Percentiles rank a stretch among this genome's conserved stretches.
These are phyloP conservation scores for Semicossyphus pulcher DNA, from an alignment of 2,113 vertebrate genomes.

Conservation along the genomic window DNA sequence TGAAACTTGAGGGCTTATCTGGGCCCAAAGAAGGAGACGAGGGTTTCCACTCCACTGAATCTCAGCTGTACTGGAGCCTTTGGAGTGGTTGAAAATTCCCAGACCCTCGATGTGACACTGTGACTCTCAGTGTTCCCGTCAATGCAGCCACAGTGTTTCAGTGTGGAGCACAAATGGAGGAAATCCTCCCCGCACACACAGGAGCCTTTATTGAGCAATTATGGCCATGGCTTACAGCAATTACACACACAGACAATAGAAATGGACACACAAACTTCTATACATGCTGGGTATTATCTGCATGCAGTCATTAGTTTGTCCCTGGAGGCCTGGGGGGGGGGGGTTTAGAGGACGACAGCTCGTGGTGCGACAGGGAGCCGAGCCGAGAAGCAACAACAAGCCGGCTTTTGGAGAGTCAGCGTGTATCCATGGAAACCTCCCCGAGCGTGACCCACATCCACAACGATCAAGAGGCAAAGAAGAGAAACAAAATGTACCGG, in stretches of 20 bases:
- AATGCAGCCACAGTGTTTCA: conserved; percentile 37
- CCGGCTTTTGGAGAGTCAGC: conserved; percentile 57
- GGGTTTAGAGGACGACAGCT: conserved; percentile 4
- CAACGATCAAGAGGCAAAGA: conserved; percentile 53
- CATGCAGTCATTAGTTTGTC: conserved; percentile 5
- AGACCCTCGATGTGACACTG: conserved; percentile 33
- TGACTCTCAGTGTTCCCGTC: conserved; percentile 48
- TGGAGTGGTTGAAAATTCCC: conserved; percentile 4
- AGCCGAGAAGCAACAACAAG: conserved; percentile 32
- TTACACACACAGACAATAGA: conserved; percentile 22
- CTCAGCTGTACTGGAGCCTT: neutral
- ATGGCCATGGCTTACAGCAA: conserved; percentile 41
- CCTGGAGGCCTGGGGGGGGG: neutral
- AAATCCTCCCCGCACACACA: conserved; percentile 57
- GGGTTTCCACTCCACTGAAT: neutral
- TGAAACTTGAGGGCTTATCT: neutral
- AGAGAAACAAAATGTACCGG: conserved; percentile 62
- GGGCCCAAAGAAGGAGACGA: neutral
- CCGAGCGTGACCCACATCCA: conserved; percentile 70
- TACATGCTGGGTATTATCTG: conserved; percentile 2
- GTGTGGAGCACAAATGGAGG: conserved; percentile 51
- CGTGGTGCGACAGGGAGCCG: neutral
- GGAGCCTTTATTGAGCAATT: conserved; percentile 52
- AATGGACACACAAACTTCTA: conserved; percentile 5
- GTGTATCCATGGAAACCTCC: conserved; percentile 69